phyloP scores from a whole-genome alignment of 2,888 invertebrate genomes.

The Dryococelus australis region DNA sequence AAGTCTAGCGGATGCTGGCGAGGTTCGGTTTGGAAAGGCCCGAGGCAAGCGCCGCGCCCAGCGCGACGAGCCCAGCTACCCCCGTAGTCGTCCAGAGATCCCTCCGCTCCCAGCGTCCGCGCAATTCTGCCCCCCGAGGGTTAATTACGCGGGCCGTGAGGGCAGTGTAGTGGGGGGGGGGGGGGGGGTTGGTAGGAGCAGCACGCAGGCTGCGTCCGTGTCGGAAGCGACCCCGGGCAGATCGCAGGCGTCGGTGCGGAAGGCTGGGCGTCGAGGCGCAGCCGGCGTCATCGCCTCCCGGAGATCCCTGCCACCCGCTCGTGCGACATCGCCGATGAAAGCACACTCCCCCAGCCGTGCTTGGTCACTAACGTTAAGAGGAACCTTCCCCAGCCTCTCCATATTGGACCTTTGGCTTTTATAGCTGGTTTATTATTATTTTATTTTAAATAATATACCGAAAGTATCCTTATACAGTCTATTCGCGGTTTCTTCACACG shows the following conservation, averaged over 20 bases:
- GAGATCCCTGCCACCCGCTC: neutral
- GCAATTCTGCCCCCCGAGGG: neutral
- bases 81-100: neutral
- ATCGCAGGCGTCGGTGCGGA: neutral
- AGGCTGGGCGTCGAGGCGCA: neutral
- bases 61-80: neutral
- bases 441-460: no score
- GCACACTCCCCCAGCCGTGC: no score
- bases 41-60: neutral
- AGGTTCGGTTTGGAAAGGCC: neutral
- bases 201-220: neutral
- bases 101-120: neutral
- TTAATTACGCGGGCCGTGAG: neutral
- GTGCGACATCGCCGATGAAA: no score
- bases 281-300: neutral
- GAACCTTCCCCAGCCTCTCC: no score
- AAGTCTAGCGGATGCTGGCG: neutral
- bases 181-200: neutral
- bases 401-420: no score
- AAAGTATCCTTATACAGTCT: no score
- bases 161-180: neutral
- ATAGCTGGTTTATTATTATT: no score
- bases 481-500: no score
- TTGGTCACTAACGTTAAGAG: no score
- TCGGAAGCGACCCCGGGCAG: neutral